Conservation (phyloP, 1,140 invertebrate genomes). For the Scaptodrosophila lebanonensis region DNA sequence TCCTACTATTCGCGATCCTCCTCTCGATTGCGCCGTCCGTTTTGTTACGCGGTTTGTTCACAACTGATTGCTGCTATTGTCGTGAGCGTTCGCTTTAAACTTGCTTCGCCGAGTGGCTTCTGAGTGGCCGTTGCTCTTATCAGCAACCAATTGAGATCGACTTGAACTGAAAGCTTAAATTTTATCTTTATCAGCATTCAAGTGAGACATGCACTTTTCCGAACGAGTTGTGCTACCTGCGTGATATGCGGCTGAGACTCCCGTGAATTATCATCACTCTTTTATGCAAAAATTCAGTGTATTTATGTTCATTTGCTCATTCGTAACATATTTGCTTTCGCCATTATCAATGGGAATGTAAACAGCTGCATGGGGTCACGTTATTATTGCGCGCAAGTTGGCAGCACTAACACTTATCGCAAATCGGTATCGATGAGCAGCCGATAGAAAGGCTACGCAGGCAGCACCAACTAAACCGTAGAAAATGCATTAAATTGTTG, state of each 20-base stretch:
- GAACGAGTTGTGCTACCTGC: background rate
- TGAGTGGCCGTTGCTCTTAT: constrained; percentile 22
- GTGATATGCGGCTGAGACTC: background rate
- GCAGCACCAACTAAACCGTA: constrained; percentile 25
- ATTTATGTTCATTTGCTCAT: background rate
- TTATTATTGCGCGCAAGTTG: constrained; percentile 28
- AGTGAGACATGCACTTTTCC: too few species aligned
- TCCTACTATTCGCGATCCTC: constrained; percentile 32
- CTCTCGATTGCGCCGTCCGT: constrained; percentile 58
- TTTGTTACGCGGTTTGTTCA: constrained; percentile 48
- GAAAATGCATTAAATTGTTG: constrained; percentile 52
- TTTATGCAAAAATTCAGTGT: constrained; percentile 16
- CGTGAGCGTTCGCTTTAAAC: constrained; percentile 39
- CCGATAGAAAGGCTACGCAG: constrained; percentile 36
- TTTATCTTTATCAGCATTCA: too few species aligned
- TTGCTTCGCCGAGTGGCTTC: constrained; percentile 21
- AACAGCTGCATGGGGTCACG: too few species aligned
- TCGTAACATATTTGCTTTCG: background rate
- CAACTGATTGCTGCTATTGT: constrained; percentile 46
- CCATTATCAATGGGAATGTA: constrained; percentile 38
- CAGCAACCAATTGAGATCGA: constrained; percentile 20
- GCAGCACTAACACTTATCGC: constrained; percentile 8
- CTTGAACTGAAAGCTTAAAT: background rate
- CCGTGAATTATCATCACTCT: constrained; percentile 21
- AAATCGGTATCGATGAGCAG: constrained; percentile 1